Conservation (phyloP, 2,797 vertebrate genomes). For the Galago senegalensis region DNA sequence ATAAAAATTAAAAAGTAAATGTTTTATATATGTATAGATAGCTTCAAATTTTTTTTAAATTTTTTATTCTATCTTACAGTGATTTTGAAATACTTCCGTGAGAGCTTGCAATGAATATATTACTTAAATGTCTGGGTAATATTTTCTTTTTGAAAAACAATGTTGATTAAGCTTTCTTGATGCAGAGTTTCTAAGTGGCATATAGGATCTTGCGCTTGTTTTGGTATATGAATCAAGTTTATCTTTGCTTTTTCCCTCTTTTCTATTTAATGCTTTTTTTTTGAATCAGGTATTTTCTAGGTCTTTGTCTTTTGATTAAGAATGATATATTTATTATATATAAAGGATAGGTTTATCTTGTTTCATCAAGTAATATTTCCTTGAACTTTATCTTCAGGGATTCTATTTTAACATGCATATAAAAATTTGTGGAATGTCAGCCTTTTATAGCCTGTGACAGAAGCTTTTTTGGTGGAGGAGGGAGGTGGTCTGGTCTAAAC, state of each 20-base stretch:
- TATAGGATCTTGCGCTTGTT: neutral
- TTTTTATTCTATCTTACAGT: conserved; percentile 2
- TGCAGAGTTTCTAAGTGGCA: conserved; percentile 64
- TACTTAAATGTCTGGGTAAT: conserved; percentile 29
- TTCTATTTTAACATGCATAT: neutral
- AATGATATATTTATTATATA: conserved; percentile 32
- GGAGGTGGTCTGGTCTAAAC: neutral
- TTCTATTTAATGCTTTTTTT: conserved; percentile 6
- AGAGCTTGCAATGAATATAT: neutral
- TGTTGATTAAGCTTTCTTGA: conserved; percentile 62
- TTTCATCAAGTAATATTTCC: neutral
- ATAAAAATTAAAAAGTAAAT: conserved; percentile 34
- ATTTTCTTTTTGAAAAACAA: conserved; percentile 28
- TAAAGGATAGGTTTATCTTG: neutral
- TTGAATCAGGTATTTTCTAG: neutral
- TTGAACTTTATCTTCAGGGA: neutral
- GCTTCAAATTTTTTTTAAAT: conserved; percentile 22
- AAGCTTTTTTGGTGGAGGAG: neutral
- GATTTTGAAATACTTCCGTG: conserved; percentile 45
- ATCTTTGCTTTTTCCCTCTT: neutral
- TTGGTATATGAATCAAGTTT: conserved; percentile 53
- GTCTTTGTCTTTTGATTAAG: neutral
- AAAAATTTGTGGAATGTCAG: neutral
- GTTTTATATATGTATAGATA: neutral
- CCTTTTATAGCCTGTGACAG: neutral